Evolutionary conservation across 2,113 vertebrate species (phyloP), one percentile per base, ranked within the genome.

Genomic region (Rhadina sibilatrix): DNA sequence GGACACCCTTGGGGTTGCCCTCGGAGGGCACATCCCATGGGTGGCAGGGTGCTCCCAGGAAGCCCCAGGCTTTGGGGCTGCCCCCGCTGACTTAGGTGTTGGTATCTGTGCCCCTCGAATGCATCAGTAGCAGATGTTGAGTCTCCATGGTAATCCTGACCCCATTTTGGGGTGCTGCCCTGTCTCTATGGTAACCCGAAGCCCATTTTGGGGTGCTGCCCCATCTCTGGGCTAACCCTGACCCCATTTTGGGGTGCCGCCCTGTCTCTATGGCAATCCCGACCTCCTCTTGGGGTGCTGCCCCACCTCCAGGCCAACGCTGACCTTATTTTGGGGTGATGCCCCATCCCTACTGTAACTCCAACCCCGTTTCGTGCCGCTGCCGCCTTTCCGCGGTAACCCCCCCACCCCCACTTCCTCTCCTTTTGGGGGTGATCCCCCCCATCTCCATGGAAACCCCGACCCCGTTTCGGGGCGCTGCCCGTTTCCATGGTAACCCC

Each of bases 381-480:
- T 30, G 40, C 65, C 40, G 28, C 40, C 13, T 47, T 50, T 28
- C 72, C 28, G 25, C 0, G 11, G 3, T 22, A 12, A 15, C 47
- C 35, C 19, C 22, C 35, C 24, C n/a, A 15, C 16, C 14, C 8
- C 6, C n/a, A 60, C 69, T 50, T 50, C 70, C 70, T 42, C 50
- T 38, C 31, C 25, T n/a, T 84, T 69, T 47, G 37, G 72, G 83
- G 93, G 61, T 49, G 79, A 65, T 80, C 20, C 54, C 66, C 78
- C 78, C 68, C 33, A 13, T 92, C 86, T 86, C 86, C 49, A 87
- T 79, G 60, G 83, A 27, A 90, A 87, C 78, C 35, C 21, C 40
- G 78, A 35, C 35, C 90, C 87, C 61, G 4, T 87, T 90, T 87
- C 38, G 91, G 94, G 94, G 94, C 76, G 94, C 88, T 78, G 84